Conservation (phyloP, 2,113 vertebrate genomes). For the Nibea albiflora region DNA sequence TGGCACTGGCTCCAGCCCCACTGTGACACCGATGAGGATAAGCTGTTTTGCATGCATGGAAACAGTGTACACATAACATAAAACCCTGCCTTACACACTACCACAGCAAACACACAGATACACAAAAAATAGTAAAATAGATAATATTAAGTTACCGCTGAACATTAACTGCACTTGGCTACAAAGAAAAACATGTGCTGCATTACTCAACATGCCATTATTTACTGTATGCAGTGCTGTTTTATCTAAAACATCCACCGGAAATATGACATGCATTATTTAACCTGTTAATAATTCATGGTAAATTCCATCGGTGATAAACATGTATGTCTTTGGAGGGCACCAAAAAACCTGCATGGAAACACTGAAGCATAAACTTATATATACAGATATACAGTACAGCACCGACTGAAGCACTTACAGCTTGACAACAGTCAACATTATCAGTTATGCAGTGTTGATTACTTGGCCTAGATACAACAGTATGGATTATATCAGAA, state of each 20-base stretch:
- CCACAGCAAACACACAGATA: constrained; percentile 13
- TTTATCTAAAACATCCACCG: constrained; percentile 56
- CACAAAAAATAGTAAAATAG: neutral
- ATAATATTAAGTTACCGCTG: constrained; percentile 10
- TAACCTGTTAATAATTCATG: constrained; percentile 74
- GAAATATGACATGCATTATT: constrained; percentile 72
- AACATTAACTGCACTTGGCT: constrained; percentile 50
- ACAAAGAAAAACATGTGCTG: constrained; percentile 35
- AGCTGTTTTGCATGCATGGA: neutral
- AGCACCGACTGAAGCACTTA: constrained; percentile 36
- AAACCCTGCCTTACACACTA: neutral
- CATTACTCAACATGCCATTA: constrained; percentile 19
- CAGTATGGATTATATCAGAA: constrained; percentile 73
- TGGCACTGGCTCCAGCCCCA: too few relatives aligned
- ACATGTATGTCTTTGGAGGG: constrained; percentile 60
- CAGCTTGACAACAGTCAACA: constrained; percentile 57
- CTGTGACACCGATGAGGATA: too few relatives aligned
- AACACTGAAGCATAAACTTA: constrained; percentile 47
- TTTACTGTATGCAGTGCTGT: constrained; percentile 10
- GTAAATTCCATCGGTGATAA: constrained; percentile 57
- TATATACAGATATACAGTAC: constrained; percentile 33
- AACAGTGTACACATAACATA: neutral
- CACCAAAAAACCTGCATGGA: constrained; percentile 37
- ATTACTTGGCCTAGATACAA: constrained; percentile 80
- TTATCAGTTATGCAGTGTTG: constrained; percentile 66